These are phyloP conservation scores for Oreonectes daqikongensis DNA, from an alignment of 2,797 vertebrate species.

Conservation along the genomic window DNA sequence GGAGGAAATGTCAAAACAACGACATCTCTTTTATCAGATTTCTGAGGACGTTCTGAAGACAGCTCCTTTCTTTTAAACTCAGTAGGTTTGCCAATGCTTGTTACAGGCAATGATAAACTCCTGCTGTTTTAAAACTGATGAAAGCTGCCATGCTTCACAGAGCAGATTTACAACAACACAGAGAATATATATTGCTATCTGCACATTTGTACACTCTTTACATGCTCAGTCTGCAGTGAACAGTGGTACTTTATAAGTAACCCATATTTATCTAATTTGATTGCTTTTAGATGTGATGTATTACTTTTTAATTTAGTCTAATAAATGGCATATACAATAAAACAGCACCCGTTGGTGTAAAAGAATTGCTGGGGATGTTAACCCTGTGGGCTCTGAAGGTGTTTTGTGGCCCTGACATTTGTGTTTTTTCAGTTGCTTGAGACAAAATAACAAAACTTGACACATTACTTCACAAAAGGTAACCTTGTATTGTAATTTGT, in stretches of 20 bases:
- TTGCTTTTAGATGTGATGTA: too few species aligned
- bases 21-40: conserved; percentile 58
- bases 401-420: too few species aligned
- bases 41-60: conserved; percentile 53
- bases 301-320: too few species aligned
- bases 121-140: conserved; percentile 66
- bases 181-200: conserved; percentile 13
- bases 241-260: neutral
- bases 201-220: conserved; percentile 17
- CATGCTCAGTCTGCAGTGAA: neutral
- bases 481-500: neutral
- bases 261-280: neutral
- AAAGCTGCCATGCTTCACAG: conserved; percentile 39
- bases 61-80: conserved; percentile 63
- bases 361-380: too few species aligned
- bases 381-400: too few species aligned
- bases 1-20: conserved; percentile 60
- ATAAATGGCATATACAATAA: too few species aligned
- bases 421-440: too few species aligned
- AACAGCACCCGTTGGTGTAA: too few species aligned
- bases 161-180: conserved; percentile 38
- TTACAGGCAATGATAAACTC: conserved; percentile 64
- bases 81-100: conserved; percentile 66
- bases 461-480: neutral
- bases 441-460: too few species aligned